Base-by-base conservation (phyloP, 2,113 vertebrate species). In the Myanophis thanlyinensis region DNA sequence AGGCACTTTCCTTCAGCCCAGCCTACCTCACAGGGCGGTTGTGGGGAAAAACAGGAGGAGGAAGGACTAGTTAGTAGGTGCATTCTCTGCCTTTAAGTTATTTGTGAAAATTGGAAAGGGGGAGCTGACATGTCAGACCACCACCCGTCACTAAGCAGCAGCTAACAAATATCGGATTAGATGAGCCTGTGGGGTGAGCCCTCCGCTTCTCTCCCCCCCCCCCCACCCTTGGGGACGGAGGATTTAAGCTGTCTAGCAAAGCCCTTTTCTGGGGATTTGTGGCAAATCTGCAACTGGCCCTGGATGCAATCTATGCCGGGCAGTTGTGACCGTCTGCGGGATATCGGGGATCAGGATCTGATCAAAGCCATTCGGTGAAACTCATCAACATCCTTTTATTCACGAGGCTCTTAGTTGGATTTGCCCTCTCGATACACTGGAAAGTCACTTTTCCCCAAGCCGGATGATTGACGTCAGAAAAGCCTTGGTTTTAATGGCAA, bases 171-270 rank as follows among this genome's bases (percentile, higher is more conserved):
- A 2, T 11, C 67, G n/a, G 59, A 54, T 1, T 22, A 5, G 0
- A 13, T 52, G 0, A 8, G 49, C 91, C 49, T 0, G 0, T 49
- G 80, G 25, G 80, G 54, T 0, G 0, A 0, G 7, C 15, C 1
- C 90, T 1, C 0, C 0, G 0, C 51, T 11, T 30, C 30, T 18
- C n/a, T 20, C 1, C 54, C 15, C 53, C 53, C 49, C 7, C 0
- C 27, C 85, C 11, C 12, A 0, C 44, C 0, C 35, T 1, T 0
- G 8, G 1, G 4, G 30, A 9, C 53, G 18, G 23, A 56, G 91
- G 56, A 30, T 85, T 0, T 0, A 73, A 54, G n/a, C 80, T 40
- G 89, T 40, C 1, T 4, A 87, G 44, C 46, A 67, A 47, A 90
- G 18, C n/a, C n/a, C n/a, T n/a, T n/a, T n/a, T 4, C 54, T 30